Percentiles rank a stretch among this genome's conserved stretches.
Evolutionary conservation across 2,797 vertebrate species (phyloP).

Genomic region (Amblyraja radiata): DNA sequence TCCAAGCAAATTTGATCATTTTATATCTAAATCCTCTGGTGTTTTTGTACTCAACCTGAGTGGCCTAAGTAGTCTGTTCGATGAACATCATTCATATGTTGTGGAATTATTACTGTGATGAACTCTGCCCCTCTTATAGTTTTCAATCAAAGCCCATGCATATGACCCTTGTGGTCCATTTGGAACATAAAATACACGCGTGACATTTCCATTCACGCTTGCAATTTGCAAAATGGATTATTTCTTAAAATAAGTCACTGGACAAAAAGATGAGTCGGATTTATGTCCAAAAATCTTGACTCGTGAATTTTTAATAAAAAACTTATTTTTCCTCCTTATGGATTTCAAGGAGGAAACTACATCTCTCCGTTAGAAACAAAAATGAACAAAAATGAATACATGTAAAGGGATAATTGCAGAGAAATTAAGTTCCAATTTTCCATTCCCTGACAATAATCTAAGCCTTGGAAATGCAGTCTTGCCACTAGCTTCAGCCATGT

Average conservation of each 20-base stretch:
- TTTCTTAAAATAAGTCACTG: neutral
- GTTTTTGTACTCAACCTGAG: neutral
- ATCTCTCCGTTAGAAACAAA: neutral
- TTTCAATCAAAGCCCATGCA: neutral
- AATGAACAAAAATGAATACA: neutral
- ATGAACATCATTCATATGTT: neutral
- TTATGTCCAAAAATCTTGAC: neutral
- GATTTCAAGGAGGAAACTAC: neutral
- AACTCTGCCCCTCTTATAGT: neutral
- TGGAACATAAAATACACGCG: neutral
- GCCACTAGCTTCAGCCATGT: neutral
- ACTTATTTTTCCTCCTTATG: no score
- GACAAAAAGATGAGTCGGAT: neutral
- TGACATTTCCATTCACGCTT: neutral
- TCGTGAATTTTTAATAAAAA: neutral
- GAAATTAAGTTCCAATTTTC: conserved; percentile 22
- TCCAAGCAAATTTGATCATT: neutral
- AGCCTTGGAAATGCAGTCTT: conserved; percentile 16
- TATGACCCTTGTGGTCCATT: neutral
- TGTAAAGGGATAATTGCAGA: conserved; percentile 4
- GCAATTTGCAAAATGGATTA: neutral
- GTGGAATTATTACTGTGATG: neutral
- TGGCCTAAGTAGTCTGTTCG: neutral
- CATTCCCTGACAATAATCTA: neutral
- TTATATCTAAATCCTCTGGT: neutral